A percentile compares a stretch with the other conserved stretches of the same genome.
phyloP scores from a whole-genome alignment of 2,113 vertebrate genomes.

The Verasper variegatus region DNA sequence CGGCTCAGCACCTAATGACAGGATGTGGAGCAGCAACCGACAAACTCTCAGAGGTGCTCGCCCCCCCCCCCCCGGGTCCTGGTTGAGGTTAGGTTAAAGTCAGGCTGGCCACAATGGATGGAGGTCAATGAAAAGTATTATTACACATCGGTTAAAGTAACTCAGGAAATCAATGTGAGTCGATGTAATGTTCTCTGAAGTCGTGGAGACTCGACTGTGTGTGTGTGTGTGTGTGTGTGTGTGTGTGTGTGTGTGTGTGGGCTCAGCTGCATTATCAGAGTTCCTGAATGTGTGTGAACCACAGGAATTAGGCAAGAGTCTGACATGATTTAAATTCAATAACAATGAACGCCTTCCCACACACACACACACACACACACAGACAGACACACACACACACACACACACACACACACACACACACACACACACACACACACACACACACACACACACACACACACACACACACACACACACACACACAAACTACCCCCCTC shows the following conservation, averaged over 20 bases:
- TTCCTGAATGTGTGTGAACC: slow-evolving; percentile 49
- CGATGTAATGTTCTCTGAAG: too few relatives aligned
- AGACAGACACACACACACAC: slow-evolving; percentile 3
- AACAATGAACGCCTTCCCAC: slow-evolving; percentile 36
- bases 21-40: slow-evolving; percentile 67
- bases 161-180: too few relatives aligned
- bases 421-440: not conserved
- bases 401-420: slow-evolving; percentile 9
- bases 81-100: too few relatives aligned
- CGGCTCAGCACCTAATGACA: slow-evolving; percentile 76
- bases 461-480: not conserved
- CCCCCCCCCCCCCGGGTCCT: too few relatives aligned
- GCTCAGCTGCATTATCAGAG: slow-evolving; percentile 36
- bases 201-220: too few relatives aligned
- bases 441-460: slow-evolving; percentile 7
- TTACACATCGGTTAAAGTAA: too few relatives aligned
- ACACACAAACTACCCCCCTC: not conserved
- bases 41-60: not conserved
- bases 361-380: slow-evolving; percentile 12
- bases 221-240: too few relatives aligned
- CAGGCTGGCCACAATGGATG: too few relatives aligned
- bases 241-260: too few relatives aligned
- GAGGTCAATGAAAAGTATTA: too few relatives aligned
- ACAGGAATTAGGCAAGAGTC: slow-evolving; percentile 54
- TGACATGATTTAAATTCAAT: slow-evolving; percentile 48